Conservation (phyloP, 1,140 invertebrate species). For the Subanguina moxae region DNA sequence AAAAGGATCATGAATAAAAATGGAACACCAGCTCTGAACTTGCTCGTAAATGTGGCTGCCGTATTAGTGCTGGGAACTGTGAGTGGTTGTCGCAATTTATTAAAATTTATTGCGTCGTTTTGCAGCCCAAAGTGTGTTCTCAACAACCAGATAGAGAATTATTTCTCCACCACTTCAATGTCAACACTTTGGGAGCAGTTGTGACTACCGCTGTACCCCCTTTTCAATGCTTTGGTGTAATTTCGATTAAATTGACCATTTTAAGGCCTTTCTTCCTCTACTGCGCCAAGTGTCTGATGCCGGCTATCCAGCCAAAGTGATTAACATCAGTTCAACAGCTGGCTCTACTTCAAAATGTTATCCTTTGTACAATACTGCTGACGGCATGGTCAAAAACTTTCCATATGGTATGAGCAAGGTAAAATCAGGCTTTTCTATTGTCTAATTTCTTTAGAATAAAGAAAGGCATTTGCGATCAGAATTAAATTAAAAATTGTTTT, state of each 20-base stretch:
- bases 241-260: background rate
- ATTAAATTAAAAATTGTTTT: too few relatives aligned
- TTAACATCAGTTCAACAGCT: conserved; percentile 26
- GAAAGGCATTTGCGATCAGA: background rate
- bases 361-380: background rate
- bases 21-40: conserved; percentile 17
- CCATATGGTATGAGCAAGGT: conserved; percentile 33
- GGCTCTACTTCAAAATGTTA: conserved; percentile 17
- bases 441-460: background rate
- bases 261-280: conserved; percentile 22
- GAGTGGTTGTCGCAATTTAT: background rate
- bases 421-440: background rate
- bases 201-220: conserved; percentile 23
- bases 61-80: conserved; percentile 21
- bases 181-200: conserved; percentile 22
- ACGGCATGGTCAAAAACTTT: conserved; percentile 16
- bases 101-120: background rate
- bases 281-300: conserved; percentile 20
- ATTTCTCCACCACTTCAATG: conserved; percentile 30
- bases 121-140: conserved; percentile 20
- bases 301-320: conserved; percentile 3
- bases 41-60: conserved; percentile 40
- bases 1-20: conserved; percentile 1
- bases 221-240: background rate
- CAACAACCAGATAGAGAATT: conserved; percentile 21